Evolutionary conservation across 2,888 invertebrate species (phyloP).

Genomic region (Ellobium chinense): DNA sequence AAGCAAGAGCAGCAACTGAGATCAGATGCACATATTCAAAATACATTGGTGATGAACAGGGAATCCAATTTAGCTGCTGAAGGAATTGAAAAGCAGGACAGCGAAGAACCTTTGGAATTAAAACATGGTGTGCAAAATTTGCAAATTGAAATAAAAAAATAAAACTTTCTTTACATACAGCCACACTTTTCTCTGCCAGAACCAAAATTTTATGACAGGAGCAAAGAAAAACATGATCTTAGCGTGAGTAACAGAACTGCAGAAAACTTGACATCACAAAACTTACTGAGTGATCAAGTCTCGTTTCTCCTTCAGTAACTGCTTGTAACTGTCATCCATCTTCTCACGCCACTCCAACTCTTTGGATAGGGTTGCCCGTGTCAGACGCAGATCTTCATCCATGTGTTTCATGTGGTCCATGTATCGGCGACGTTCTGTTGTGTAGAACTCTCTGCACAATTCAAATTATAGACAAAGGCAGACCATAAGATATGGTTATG

Average conservation of each 20-base stretch:
- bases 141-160: too few species aligned
- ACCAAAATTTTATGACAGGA: too few species aligned
- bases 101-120: too few species aligned
- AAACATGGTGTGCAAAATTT: too few species aligned
- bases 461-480: not conserved
- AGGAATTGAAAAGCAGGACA: too few species aligned
- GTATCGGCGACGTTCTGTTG: slow-evolving; percentile 63
- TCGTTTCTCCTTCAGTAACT: slow-evolving; percentile 69
- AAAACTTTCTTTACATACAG: too few species aligned
- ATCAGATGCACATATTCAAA: too few species aligned
- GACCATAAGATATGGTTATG: not conserved
- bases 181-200: too few species aligned
- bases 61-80: too few species aligned
- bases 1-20: too few species aligned
- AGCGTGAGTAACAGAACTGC: not conserved
- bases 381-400: slow-evolving; percentile 69
- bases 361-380: slow-evolving; percentile 64
- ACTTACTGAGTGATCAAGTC: slow-evolving; percentile 75
- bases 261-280: not conserved
- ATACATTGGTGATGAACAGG: too few species aligned
- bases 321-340: slow-evolving; percentile 71
- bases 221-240: not conserved
- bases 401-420: slow-evolving; percentile 67
- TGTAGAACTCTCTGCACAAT: slow-evolving; percentile 71
- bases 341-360: slow-evolving; percentile 73